Evolutionary conservation across 2,797 vertebrate genomes (phyloP), one percentile per base, ranked within the genome.

Genomic region (Aratinga solstitialis): DNA sequence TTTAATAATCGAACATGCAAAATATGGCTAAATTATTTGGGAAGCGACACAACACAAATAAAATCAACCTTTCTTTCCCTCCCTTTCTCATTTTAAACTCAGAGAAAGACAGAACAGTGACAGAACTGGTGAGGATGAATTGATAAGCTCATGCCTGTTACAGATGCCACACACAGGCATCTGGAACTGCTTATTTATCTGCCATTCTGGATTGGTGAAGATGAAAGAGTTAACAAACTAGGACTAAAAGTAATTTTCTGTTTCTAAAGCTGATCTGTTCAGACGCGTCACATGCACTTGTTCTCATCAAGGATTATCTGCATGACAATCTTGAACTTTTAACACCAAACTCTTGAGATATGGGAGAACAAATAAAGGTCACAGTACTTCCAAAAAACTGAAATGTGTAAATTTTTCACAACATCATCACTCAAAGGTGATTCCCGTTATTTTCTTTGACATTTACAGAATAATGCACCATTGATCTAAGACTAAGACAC

Each of bases 231-330:
- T 96, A 95, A 95, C 7, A 34, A 87, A 94, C 73, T 54, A 81
- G 73, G 29, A 76, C 45, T 76, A 72, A 76, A 91, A 93, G 83
- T 90, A 96, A 94, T 96, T 96, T 95, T 96, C 90, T 89, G 77
- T 97, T 97, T 96, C 93, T 93, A 97, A 97, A 92, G 94, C 88
- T 84, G 91, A 92, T 90, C 92, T 96, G 94, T 95, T 97, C 78
- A 85, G 90, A 86, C 91, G 89, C 85, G 76, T 81, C 95, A 96
- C 63, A 87, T 73, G 81, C 81, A 93, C 91, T 94, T 85, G 69
- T 89, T 96, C 83, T 96, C 89, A 84, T 82, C 86, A 96, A 97
- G 96, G 96, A 97, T 96, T 97, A 97, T 95, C 93, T 93, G 83
- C 86, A 90, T 91, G 84, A 96, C 94, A 90, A 96, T 82, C 82